Evolutionary conservation across 35 echinoderm and acorn worm species (phyloP), one percentile per base, ranked within the genome.

Genomic region (Acanthaster planci): DNA sequence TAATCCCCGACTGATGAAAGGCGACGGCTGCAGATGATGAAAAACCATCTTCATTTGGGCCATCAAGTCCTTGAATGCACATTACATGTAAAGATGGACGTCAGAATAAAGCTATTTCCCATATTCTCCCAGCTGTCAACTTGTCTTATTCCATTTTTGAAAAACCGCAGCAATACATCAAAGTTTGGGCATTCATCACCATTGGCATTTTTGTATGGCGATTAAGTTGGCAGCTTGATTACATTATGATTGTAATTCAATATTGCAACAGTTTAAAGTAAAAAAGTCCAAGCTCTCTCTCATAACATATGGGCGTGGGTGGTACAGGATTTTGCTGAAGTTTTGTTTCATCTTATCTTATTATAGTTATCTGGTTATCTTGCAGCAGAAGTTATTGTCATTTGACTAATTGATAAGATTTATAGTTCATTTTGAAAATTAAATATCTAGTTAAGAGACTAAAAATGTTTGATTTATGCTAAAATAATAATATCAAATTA

Each of bases 1-100:
- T 72, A 72, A 72, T 72, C 64, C 64, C 64, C 23, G 64, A 31
- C 64, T 34, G 64, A 14, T 72, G 64, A 72, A 72, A 72, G 64
- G 26, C 26, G 64, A 72, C 64, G 34, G 34, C 26, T 34, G 64
- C 64, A 72, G 64, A 72, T 72, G 64, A 72, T 23, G 64, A 10
- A 2, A 72, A 26, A 31, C 23, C 64, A 72, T 72, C 30, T 72
- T 72, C 64, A 29, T 72, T 72, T 34, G 34, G 34, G 18, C 64
- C 64, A 72, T 21, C 29, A 26, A 72, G 64, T 21, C 64, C 64
- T 72, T 72, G 64, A 72, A 72, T 6, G 2, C 27, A 47, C 34
- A 72, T 72, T 72, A 72, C 64, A 72, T 72, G 64, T 47, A 72
- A 72, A 34, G 57, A 34, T 72, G 23, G 64, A 30, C 64, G 34